A percentile compares a stretch with the other conserved stretches of the same genome.
phyloP scores from a whole-genome alignment of 2,888 invertebrate species.

The Dynastes hyllus region DNA sequence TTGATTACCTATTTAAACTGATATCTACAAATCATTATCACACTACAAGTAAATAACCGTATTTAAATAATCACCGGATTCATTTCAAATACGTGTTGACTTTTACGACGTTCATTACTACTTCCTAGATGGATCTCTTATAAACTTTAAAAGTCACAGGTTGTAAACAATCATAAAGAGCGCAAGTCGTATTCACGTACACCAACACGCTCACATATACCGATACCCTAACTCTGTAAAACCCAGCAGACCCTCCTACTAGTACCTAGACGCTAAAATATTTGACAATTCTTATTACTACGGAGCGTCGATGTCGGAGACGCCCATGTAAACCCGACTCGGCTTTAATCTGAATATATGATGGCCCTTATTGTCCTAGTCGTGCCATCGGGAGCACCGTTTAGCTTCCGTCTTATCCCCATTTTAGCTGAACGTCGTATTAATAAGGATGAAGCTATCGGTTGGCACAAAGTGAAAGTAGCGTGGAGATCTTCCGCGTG shows the following conservation, averaged over 20 bases:
- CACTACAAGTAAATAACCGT: too few species aligned
- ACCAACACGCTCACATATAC: background rate
- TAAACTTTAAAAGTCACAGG: background rate
- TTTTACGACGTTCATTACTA: background rate
- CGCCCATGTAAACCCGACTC: constrained; percentile 67
- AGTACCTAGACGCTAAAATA: constrained; percentile 65
- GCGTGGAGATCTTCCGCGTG: background rate
- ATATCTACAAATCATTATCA: too few species aligned
- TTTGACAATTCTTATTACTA: constrained; percentile 70
- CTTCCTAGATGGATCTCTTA: background rate
- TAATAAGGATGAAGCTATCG: constrained; percentile 5
- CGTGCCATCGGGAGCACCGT: constrained; percentile 58
- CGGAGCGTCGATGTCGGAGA: constrained; percentile 64
- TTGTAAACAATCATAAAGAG: background rate
- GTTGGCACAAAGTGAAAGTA: background rate
- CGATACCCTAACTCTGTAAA: background rate
- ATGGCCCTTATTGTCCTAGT: constrained; percentile 68
- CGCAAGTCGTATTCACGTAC: background rate
- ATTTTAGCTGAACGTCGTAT: constrained; percentile 34
- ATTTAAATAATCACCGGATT: too few species aligned
- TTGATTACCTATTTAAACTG: too few species aligned
- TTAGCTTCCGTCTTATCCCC: constrained; percentile 57
- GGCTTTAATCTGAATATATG: constrained; percentile 70
- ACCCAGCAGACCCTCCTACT: constrained; percentile 3
- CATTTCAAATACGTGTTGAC: too few species aligned